These are phyloP conservation scores for Physocephala rufipes DNA, from an alignment of 2,888 invertebrate genomes.

Conservation along the genomic window DNA sequence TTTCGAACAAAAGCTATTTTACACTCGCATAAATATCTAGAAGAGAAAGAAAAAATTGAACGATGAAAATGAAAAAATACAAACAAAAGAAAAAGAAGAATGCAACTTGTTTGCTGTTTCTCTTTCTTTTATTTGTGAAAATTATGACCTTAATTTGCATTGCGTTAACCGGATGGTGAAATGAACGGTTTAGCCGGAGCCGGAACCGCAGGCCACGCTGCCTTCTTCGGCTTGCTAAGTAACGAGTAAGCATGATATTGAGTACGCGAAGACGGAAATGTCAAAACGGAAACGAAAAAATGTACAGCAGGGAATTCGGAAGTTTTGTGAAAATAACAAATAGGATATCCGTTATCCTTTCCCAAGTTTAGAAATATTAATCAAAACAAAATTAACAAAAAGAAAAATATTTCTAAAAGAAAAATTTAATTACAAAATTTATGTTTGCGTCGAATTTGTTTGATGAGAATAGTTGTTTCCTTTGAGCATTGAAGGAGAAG, in stretches of 20 bases:
- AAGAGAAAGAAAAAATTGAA: background rate
- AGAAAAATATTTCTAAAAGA: too few relatives aligned
- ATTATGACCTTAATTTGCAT: slow-evolving; percentile 29
- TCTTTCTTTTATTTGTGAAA: background rate
- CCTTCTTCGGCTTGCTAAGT: background rate
- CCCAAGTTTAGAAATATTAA: too few relatives aligned
- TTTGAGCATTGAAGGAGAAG: too few relatives aligned
- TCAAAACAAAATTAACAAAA: too few relatives aligned
- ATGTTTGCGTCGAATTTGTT: too few relatives aligned
- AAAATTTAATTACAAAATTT: too few relatives aligned
- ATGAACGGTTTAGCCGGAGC: background rate
- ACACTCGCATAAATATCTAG: slow-evolving; percentile 19
- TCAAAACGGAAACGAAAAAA: slow-evolving; percentile 20
- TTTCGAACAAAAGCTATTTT: slow-evolving; percentile 22
- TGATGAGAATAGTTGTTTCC: too few relatives aligned
- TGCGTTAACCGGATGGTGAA: background rate
- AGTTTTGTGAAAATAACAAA: too few relatives aligned
- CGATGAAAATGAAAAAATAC: background rate
- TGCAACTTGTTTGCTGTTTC: slow-evolving; percentile 25
- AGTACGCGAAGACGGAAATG: background rate
- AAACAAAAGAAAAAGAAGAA: slow-evolving; percentile 1
- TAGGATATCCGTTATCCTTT: too few relatives aligned
- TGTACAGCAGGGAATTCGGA: too few relatives aligned
- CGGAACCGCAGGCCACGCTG: background rate
- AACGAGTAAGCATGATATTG: background rate